Conservation (phyloP, 2,113 vertebrate species). For the Psettodes erumei region DNA sequence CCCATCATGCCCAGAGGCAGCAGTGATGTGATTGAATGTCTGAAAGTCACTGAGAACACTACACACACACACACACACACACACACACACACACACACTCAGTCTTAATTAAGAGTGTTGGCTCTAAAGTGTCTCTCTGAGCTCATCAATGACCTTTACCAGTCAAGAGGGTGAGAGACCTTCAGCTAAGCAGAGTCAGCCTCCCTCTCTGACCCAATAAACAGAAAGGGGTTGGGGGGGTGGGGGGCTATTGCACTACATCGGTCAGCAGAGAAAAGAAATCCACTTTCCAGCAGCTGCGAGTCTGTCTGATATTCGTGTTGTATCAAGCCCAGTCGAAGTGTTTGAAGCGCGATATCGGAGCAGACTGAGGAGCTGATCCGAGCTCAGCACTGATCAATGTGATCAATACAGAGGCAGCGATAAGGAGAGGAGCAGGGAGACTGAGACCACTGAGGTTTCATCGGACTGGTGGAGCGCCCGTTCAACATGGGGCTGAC, state of each 20-base stretch:
- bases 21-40: constrained; percentile 14
- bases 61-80: constrained; percentile 5
- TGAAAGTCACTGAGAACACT: constrained; percentile 33
- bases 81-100: background rate
- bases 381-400: background rate
- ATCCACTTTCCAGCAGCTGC: background rate
- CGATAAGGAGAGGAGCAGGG: background rate
- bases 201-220: background rate
- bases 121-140: constrained; percentile 25
- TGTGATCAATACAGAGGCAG: background rate
- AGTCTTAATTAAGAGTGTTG: constrained; percentile 37
- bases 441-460: no score
- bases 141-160: constrained; percentile 47
- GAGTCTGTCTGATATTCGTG: no score
- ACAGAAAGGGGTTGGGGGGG: no score
- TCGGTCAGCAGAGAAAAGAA: background rate
- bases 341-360: background rate
- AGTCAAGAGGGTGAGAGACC: constrained; percentile 6
- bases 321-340: no score
- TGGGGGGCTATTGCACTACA: no score
- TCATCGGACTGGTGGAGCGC: no score
- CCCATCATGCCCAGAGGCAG: constrained; percentile 30
- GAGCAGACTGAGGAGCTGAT: background rate
- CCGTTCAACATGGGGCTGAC: no score
- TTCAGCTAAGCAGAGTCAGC: background rate